Base-by-base conservation (phyloP, 2,797 vertebrate species). In the Lates japonicus region DNA sequence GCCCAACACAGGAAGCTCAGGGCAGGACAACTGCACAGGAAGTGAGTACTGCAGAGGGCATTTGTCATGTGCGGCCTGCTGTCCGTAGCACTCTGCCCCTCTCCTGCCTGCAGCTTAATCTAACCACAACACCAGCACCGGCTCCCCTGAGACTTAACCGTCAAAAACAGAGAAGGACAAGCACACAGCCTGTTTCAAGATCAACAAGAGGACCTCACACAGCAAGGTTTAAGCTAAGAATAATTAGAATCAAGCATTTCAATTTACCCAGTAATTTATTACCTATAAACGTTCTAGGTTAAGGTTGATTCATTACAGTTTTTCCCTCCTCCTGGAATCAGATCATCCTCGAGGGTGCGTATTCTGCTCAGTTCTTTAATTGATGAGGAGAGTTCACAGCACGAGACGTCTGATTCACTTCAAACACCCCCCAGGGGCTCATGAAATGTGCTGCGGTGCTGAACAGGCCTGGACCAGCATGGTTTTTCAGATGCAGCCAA, bases 21-120 rank as follows among this genome's bases (percentile, higher is more conserved):
- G 78, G 72, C 41, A 71, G 68, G 75, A 70, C 29, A 17, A 73
- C 80, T 74, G 81, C 78, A 86, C 88, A 93, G 93, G 92, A 93
- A 87, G 92, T 60, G 61, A 73, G 63, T 72, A 48, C 49, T 76
- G 76, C 44, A 81, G 60, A 71, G 79, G 72, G 49, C 76, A 85
- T 91, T 87, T 91, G 75, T 92, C 77, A 85, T 80, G 80, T 35
- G 44, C 11, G 8, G 75, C 65, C 81, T 76, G 81, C 79, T 65
- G 86, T 86, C 85, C 81, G 62, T 77, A 8, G 41, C 73, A 33
- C 76, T 77, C 62, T 60, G 70, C 63, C 52, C 60, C 67, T 71
- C 37, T 71, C 39, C 39, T 41, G 52, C 63, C 58, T 68, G 64
- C 35, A 48, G 66, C 78, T 61, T 82, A 67, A 90, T 88, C 86